Percentiles rank a stretch among this genome's conserved stretches.
Conservation (phyloP, 2,888 invertebrate species). For the Ennomos fuscantarius region DNA sequence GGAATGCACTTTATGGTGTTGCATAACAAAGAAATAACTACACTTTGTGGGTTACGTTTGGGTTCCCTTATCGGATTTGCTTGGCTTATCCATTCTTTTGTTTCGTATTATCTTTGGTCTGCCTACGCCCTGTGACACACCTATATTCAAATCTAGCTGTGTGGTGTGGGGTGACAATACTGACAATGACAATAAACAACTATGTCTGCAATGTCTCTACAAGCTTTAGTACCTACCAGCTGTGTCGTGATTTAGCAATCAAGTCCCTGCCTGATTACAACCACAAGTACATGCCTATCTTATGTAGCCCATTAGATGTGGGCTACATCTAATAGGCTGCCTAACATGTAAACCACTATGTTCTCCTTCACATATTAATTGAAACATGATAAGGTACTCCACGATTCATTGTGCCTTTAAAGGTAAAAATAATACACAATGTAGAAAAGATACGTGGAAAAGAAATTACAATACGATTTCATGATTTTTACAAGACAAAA, state of each 20-base stretch:
- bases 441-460: too few species aligned
- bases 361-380: too few species aligned
- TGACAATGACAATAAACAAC: slow-evolving; percentile 25
- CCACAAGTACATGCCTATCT: too few species aligned
- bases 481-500: too few species aligned
- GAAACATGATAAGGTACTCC: too few species aligned
- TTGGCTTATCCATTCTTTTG: slow-evolving; percentile 37
- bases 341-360: too few species aligned
- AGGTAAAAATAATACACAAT: too few species aligned
- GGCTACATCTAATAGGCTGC: too few species aligned
- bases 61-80: slow-evolving; percentile 28
- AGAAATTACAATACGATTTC: too few species aligned
- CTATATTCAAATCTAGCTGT: slow-evolving; percentile 10
- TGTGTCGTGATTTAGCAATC: slow-evolving; percentile 19
- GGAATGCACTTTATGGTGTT: slow-evolving; percentile 78
- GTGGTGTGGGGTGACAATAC: slow-evolving; percentile 13
- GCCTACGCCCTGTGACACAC: slow-evolving; percentile 36
- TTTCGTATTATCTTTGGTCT: slow-evolving; percentile 29
- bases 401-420: too few species aligned
- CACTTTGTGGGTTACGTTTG: slow-evolving; percentile 14
- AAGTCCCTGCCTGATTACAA: slow-evolving; percentile 1
- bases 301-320: too few species aligned
- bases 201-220: slow-evolving; percentile 20
- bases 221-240: slow-evolving; percentile 1
- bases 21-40: slow-evolving; percentile 55